Evolutionary conservation across 2,113 vertebrate species (phyloP).

Genomic region (Oryzias melastigma): DNA sequence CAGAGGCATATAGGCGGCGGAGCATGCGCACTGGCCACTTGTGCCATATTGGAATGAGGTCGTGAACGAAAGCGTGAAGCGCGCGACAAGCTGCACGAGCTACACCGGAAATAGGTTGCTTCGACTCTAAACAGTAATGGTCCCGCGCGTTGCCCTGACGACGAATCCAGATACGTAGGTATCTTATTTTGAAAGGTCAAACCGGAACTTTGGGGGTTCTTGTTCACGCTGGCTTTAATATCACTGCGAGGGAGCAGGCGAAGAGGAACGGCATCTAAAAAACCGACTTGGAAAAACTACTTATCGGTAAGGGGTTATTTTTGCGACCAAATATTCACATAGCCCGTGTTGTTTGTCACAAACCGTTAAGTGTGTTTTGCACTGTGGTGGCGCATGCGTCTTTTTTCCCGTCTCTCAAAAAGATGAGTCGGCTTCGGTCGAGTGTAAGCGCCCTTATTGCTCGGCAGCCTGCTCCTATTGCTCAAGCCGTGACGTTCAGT

Average conservation of each 20-base stretch:
- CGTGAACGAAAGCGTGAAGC: constrained; percentile 78
- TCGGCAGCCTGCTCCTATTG: constrained; percentile 66
- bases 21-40: constrained; percentile 83
- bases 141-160: rapidly evolving
- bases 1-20: constrained; percentile 75
- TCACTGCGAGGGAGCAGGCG: constrained; percentile 77
- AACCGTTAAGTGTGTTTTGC: constrained; percentile 35
- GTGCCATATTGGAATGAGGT: constrained; percentile 97
- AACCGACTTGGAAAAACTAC: constrained; percentile 85
- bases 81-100: neutral
- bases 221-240: neutral
- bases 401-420: constrained; percentile 82
- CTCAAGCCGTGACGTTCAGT: constrained; percentile 76
- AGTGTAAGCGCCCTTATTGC: constrained; percentile 75
- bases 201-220: neutral
- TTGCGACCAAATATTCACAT: constrained; percentile 69
- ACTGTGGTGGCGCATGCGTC: constrained; percentile 42
- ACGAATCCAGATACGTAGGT: neutral
- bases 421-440: constrained; percentile 74
- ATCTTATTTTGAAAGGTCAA: constrained; percentile 48
- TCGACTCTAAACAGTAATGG: constrained; percentile 1
- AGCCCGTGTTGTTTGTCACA: constrained; percentile 44
- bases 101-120: constrained; percentile 23
- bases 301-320: constrained; percentile 81
- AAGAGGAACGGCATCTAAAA: constrained; percentile 81